Conservation (phyloP, 2,113 vertebrate species). For the Microtus richardsoni region DNA sequence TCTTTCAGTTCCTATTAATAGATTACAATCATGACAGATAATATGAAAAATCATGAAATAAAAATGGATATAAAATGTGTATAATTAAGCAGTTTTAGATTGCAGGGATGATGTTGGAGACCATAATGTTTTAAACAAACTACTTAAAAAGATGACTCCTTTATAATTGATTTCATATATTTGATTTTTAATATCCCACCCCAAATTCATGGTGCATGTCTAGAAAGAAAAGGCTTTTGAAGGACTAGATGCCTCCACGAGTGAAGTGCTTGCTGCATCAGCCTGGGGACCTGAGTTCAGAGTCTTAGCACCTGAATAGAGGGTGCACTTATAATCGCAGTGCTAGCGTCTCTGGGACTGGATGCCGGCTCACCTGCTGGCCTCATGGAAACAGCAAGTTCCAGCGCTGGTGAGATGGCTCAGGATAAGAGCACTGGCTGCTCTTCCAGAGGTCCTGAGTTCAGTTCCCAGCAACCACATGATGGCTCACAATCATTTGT, state of each 20-base stretch:
- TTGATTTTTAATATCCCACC: constrained; percentile 45
- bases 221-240: constrained; percentile 51
- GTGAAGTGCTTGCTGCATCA: background rate
- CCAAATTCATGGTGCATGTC: constrained; percentile 32
- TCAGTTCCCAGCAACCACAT: too few species aligned
- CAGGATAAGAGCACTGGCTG: too few species aligned
- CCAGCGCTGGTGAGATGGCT: background rate
- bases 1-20: constrained; percentile 34
- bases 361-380: background rate
- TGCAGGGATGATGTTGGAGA: constrained; percentile 44
- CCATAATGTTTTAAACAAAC: constrained; percentile 50
- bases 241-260: background rate
- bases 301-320: background rate
- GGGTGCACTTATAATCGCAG: background rate
- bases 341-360: background rate
- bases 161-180: constrained; percentile 54
- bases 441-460: too few species aligned
- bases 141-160: constrained; percentile 58
- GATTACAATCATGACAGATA: constrained; percentile 43
- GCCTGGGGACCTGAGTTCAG: background rate
- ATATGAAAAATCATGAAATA: constrained; percentile 56
- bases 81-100: constrained; percentile 28
- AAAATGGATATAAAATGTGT: constrained; percentile 42
- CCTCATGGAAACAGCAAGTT: background rate
- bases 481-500: too few species aligned